These are phyloP conservation scores for Heterodera carotae DNA, from an alignment of 1,140 invertebrate genomes.

Conservation along the genomic window DNA sequence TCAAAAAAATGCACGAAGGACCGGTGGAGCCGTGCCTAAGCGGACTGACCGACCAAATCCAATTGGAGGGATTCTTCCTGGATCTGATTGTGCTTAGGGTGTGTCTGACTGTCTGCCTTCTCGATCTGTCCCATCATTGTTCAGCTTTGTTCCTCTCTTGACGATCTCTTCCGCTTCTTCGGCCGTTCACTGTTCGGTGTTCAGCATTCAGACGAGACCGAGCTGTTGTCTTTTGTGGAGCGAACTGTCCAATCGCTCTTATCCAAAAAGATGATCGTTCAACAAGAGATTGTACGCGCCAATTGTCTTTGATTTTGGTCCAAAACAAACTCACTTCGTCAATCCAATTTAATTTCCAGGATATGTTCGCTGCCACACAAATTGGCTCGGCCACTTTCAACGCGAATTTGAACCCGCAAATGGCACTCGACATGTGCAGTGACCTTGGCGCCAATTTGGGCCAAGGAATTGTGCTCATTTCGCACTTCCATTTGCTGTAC, in stretches of 20 bases:
- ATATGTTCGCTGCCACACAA: slow-evolving; percentile 32
- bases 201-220: slow-evolving; percentile 3
- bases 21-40: slow-evolving; percentile 39
- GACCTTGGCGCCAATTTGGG: slow-evolving; percentile 33
- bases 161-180: slow-evolving; percentile 28
- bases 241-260: not conserved
- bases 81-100: slow-evolving; percentile 57
- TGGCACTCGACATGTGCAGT: slow-evolving; percentile 36
- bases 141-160: slow-evolving; percentile 27
- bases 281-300: slow-evolving; percentile 19
- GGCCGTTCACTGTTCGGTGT: slow-evolving; percentile 25
- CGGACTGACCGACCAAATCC: slow-evolving; percentile 32
- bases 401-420: slow-evolving; percentile 34
- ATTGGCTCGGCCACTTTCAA: slow-evolving; percentile 45
- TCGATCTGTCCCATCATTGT: not conserved
- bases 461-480: slow-evolving; percentile 38
- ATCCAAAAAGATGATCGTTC: slow-evolving; percentile 15
- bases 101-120: not conserved
- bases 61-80: slow-evolving; percentile 50
- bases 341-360: slow-evolving; percentile 2
- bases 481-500: slow-evolving; percentile 45
- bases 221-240: slow-evolving; percentile 23
- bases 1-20: slow-evolving; percentile 49
- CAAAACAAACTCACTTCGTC: no score
- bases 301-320: no score